phyloP scores from a whole-genome alignment of 2,113 vertebrate genomes.

The Ailurus styani region DNA sequence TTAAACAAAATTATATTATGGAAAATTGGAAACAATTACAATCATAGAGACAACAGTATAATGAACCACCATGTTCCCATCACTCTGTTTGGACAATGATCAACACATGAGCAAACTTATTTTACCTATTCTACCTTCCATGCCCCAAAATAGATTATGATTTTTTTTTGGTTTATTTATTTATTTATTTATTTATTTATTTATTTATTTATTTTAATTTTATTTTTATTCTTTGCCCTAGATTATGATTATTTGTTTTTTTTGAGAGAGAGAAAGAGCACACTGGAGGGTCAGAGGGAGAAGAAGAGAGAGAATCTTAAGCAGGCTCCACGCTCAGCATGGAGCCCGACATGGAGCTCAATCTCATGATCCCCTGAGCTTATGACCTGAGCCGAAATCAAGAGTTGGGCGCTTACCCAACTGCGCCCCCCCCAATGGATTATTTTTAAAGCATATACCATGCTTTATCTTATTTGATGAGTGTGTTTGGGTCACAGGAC shows the following conservation, averaged over 20 bases:
- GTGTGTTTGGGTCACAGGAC: not conserved
- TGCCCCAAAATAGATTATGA: not conserved
- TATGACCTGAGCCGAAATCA: not conserved
- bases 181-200: too few species aligned
- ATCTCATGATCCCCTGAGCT: not conserved
- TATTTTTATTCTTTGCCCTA: too few species aligned
- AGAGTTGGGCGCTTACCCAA: not conserved
- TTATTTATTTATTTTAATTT: too few species aligned
- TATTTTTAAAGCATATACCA: not conserved
- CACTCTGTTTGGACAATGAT: not conserved
- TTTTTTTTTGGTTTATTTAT: too few species aligned
- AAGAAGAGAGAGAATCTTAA: not conserved
- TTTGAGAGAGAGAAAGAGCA: not conserved
- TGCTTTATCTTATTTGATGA: not conserved
- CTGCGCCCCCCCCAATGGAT: not conserved
- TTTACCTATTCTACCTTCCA: not conserved
- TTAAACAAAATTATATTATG: not conserved
- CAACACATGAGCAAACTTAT: not conserved
- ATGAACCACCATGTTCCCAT: not conserved
- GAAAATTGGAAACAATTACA: not conserved
- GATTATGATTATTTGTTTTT: too few species aligned
- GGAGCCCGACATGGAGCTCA: not conserved
- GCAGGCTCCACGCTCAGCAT: not conserved
- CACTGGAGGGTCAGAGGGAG: not conserved
- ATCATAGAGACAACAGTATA: not conserved